These are phyloP conservation scores for Antheraea pernyi DNA, from an alignment of 1,140 invertebrate species.

Conservation along the genomic window DNA sequence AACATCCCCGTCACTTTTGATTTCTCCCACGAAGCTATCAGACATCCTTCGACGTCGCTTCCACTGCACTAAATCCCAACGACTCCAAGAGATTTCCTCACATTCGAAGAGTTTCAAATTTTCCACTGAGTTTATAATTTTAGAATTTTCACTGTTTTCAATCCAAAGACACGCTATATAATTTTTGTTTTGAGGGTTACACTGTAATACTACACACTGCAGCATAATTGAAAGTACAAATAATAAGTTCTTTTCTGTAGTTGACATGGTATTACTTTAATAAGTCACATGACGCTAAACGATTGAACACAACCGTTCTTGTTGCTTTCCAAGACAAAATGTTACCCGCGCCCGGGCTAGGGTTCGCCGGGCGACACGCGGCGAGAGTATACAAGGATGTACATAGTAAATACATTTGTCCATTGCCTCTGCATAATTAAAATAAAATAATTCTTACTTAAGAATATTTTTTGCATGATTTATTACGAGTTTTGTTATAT, in stretches of 20 bases:
- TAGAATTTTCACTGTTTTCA: conserved; percentile 18
- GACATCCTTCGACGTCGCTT: conserved; percentile 55
- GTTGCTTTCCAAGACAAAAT: conserved; percentile 46
- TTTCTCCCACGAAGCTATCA: conserved; percentile 14
- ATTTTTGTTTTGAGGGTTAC: conserved; percentile 18
- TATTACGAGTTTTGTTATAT: background rate
- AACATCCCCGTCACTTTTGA: conserved; percentile 19
- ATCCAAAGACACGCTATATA: conserved; percentile 10
- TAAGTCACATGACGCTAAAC: conserved; percentile 15
- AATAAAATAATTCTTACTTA: background rate
- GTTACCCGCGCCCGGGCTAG: conserved; percentile 28
- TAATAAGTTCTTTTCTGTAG: background rate
- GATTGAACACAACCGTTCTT: conserved; percentile 43
- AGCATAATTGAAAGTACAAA: background rate
- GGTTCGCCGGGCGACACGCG: conserved; percentile 8
- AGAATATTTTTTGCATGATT: background rate
- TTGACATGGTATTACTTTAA: conserved; percentile 1
- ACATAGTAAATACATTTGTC: conserved; percentile 18
- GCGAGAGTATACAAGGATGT: conserved; percentile 15
- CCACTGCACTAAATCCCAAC: conserved; percentile 56
- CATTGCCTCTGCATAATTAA: background rate
- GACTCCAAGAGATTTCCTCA: conserved; percentile 32
- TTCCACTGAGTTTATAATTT: conserved; percentile 12
- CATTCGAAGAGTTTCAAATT: conserved; percentile 35
- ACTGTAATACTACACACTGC: conserved; percentile 11